phyloP scores from a whole-genome alignment of 2,797 vertebrate genomes.

The Oophaga sylvatica region DNA sequence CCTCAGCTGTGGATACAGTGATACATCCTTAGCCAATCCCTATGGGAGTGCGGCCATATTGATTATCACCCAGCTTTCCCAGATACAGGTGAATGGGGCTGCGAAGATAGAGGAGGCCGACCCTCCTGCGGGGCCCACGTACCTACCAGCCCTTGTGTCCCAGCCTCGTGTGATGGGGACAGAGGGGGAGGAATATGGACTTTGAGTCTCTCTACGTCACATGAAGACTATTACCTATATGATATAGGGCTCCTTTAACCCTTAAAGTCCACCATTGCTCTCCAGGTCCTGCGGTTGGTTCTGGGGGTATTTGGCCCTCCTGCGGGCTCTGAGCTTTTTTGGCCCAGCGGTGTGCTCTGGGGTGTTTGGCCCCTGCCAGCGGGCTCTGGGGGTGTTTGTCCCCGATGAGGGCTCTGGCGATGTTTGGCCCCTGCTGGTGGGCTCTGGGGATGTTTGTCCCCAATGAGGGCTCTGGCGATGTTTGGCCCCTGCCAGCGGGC shows the following conservation, averaged over 20 bases:
- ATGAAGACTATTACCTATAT: not conserved
- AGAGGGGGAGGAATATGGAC: not conserved
- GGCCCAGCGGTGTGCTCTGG: too few species aligned
- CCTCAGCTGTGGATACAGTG: not conserved
- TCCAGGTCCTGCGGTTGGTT: not conserved
- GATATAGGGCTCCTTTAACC: conserved; percentile 1
- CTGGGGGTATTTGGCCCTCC: not conserved
- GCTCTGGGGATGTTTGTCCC: too few species aligned
- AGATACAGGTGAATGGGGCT: not conserved
- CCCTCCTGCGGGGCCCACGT: not conserved
- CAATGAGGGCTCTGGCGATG: too few species aligned
- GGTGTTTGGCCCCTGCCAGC: not conserved
- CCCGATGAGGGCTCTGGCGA: too few species aligned
- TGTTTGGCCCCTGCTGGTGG: too few species aligned
- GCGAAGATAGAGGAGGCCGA: too few species aligned
- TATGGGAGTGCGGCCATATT: not conserved
- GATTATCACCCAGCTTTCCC: not conserved
- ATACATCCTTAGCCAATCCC: not conserved
- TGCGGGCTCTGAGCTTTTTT: not conserved
- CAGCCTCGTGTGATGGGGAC: not conserved
- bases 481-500: too few species aligned
- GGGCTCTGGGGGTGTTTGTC: too few species aligned
- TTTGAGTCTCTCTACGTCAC: conserved; percentile 10
- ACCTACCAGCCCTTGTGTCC: not conserved
- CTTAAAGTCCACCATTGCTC: not conserved